Evolutionary conservation across 2,797 vertebrate species (phyloP), one percentile per base, ranked within the genome.

Genomic region (Luscinia megarhynchos): DNA sequence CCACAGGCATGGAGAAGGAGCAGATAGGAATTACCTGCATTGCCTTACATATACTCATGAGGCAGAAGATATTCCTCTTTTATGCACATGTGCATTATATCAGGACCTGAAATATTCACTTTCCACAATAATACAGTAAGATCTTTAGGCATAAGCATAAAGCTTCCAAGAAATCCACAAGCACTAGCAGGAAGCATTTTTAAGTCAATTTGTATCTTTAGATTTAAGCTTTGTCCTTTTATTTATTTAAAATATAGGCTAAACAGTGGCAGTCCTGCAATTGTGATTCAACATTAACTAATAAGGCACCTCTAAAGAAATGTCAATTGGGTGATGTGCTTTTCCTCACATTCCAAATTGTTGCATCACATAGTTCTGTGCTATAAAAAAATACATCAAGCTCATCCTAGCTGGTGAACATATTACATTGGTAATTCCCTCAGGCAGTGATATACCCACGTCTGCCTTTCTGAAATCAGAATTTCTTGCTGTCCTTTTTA

Each of bases 391-490:
- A 70, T 3, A 63, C 0, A 1, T 38, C 26, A 89, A 84, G 50
- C 2, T 17, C 45, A 61, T 19, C 6, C 10, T 58, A 84, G 26
- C 7, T 69, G 26, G 24, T n/a, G 17, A 85, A 87, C 7, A 41
- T 13, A 45, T 57, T 38, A 74, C 57, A 57, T 11, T 17, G 15
- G 32, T n/a, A 95, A 89, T 67, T 85, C 68, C 55, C 61, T 70
- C 1, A 1, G 29, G 9, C 6, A 80, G 27, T 11, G 23, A 80
- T 14, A 70, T 4, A 70, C 6, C 9, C n/a, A 1, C 10, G 12
- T 14, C 11, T 72, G 54, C 6, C 57, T 78, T 90, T 75, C 83
- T 68, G 53, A 93, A 90, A 88, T 41, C 34, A 64, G 32, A 85
- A 77, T 40, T 80, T 66, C 53, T 55, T 54, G 34, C 66, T 55